Evolutionary conservation across 2,888 invertebrate genomes (phyloP).

Genomic region (Cybosia mesomella): DNA sequence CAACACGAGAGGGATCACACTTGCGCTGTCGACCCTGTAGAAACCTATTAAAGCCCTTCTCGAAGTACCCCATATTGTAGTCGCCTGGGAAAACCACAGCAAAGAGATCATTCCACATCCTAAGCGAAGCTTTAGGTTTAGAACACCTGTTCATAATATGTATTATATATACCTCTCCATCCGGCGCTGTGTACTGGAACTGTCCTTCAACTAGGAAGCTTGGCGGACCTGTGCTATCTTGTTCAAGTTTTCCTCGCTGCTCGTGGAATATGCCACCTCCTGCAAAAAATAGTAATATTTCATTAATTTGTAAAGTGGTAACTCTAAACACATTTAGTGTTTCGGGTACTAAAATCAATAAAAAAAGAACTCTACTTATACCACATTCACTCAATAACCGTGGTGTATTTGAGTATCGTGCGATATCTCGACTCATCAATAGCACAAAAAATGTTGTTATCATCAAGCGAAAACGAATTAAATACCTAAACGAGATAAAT

Average conservation of each 20-base stretch:
- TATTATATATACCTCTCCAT: conserved; percentile 68
- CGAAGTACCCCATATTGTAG: too few species aligned
- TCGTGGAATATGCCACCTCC: conserved; percentile 78
- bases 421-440: too few species aligned
- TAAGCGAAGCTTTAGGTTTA: background rate
- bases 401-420: too few species aligned
- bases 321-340: background rate
- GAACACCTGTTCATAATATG: background rate
- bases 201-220: conserved; percentile 73
- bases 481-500: too few species aligned
- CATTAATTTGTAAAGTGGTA: background rate
- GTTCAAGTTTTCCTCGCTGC: conserved; percentile 60
- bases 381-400: too few species aligned
- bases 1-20: too few species aligned
- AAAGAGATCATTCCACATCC: background rate
- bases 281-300: conserved; percentile 36
- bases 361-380: too few species aligned
- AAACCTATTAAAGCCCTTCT: too few species aligned
- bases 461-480: too few species aligned
- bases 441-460: too few species aligned
- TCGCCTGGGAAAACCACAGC: too few species aligned
- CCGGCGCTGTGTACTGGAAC: conserved; percentile 77
- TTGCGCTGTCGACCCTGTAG: too few species aligned
- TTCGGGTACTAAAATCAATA: background rate
- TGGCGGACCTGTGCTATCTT: conserved; percentile 40